These are phyloP conservation scores for Malurus alboscapulatus DNA, from an alignment of 2,113 vertebrate genomes.

Conservation along the genomic window DNA sequence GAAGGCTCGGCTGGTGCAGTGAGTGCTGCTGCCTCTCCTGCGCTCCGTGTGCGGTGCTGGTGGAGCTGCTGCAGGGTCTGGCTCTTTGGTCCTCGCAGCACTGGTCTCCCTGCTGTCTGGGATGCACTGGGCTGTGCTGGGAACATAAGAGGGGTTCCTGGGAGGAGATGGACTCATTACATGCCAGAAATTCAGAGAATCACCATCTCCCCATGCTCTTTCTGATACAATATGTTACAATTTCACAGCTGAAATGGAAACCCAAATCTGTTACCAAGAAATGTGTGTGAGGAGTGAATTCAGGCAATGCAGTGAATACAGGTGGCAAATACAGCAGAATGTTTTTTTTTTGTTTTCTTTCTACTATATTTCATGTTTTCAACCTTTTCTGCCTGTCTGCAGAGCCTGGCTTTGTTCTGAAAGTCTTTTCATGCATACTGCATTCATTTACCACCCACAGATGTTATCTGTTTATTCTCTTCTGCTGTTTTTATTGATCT, in stretches of 20 bases:
- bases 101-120: not conserved
- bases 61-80: not conserved
- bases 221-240: not conserved
- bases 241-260: not conserved
- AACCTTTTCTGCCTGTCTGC: not conserved
- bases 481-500: not conserved
- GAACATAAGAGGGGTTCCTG: not conserved
- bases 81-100: not conserved
- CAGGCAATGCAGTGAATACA: not conserved
- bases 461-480: not conserved
- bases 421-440: not conserved
- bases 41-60: fast-evolving
- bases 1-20: not conserved
- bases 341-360: not conserved
- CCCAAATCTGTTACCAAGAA: not conserved
- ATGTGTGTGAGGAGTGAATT: not conserved
- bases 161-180: not conserved
- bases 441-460: not conserved
- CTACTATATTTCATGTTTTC: not conserved
- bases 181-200: not conserved
- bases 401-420: not conserved
- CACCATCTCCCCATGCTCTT: not conserved
- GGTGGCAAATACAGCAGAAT: not conserved
- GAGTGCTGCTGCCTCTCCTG: fast-evolving
- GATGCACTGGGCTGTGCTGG: not conserved